A percentile compares a stretch with the other conserved stretches of the same genome.
phyloP scores from a whole-genome alignment of 2,113 vertebrate genomes.

The Anarrhichthys ocellatus region DNA sequence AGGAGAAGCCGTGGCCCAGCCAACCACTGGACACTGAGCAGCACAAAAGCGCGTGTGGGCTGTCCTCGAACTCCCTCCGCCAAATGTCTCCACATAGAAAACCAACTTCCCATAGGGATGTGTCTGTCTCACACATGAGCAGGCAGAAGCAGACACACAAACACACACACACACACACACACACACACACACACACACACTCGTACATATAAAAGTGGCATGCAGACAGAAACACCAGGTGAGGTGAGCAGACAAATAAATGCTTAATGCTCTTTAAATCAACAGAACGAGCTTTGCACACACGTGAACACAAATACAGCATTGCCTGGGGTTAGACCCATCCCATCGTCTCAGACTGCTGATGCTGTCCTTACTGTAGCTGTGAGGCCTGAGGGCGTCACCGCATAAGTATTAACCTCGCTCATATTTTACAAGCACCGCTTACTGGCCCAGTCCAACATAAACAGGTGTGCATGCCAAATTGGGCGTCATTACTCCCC shows the following conservation, averaged over 20 bases:
- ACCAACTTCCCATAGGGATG: slow-evolving; percentile 68
- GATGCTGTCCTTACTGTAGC: slow-evolving; percentile 71
- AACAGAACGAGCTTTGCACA: slow-evolving; percentile 23
- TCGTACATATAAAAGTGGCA: not conserved
- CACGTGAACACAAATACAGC: slow-evolving; percentile 38
- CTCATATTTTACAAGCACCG: slow-evolving; percentile 79
- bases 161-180: not conserved
- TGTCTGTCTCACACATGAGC: slow-evolving; percentile 22
- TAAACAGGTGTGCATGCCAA: slow-evolving; percentile 81
- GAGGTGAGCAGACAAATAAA: slow-evolving; percentile 36
- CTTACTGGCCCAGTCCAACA: slow-evolving; percentile 75
- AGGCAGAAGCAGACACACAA: not conserved
- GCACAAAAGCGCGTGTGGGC: slow-evolving; percentile 78
- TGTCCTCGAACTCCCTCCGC: slow-evolving; percentile 72
- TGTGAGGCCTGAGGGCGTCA: slow-evolving; percentile 79
- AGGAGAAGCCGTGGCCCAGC: slow-evolving; percentile 76
- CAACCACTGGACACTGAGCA: slow-evolving; percentile 75
- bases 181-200: slow-evolving; percentile 15
- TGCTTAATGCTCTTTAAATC: slow-evolving; percentile 23
- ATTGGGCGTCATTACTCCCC: slow-evolving; percentile 71
- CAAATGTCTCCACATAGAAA: slow-evolving; percentile 62
- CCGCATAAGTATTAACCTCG: slow-evolving; percentile 81
- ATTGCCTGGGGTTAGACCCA: slow-evolving; percentile 59
- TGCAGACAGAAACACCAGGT: slow-evolving; percentile 20
- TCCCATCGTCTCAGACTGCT: slow-evolving; percentile 74